phyloP scores from a whole-genome alignment of 2,888 invertebrate genomes.

The Clusia tigrina region DNA sequence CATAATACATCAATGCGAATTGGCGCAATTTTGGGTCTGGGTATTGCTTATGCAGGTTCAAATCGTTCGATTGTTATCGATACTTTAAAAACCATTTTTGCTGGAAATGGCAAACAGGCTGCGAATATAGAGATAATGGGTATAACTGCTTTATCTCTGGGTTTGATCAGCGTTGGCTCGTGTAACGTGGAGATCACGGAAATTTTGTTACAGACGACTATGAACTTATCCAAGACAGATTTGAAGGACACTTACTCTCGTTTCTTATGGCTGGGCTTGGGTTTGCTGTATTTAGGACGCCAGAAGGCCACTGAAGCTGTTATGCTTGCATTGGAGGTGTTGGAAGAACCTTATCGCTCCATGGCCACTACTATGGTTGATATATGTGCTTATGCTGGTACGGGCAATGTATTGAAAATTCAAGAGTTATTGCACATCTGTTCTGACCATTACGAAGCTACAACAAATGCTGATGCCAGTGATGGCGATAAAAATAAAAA shows the following conservation, averaged over 20 bases:
- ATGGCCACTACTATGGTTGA: constrained; percentile 97
- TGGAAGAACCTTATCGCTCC: constrained; percentile 93
- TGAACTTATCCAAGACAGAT: constrained; percentile 69
- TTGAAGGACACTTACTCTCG: constrained; percentile 80
- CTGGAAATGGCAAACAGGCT: constrained; percentile 59
- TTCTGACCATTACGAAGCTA: constrained; percentile 91
- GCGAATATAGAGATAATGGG: constrained; percentile 89
- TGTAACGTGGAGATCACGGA: constrained; percentile 84
- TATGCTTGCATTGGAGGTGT: constrained; percentile 88
- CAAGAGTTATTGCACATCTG: constrained; percentile 97
- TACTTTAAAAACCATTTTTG: constrained; percentile 84
- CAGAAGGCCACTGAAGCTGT: constrained; percentile 94
- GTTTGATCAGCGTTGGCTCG: constrained; percentile 93
- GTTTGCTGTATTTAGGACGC: constrained; percentile 89
- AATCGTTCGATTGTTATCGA: constrained; percentile 88
- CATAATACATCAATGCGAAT: constrained; percentile 83
- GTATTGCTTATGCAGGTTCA: constrained; percentile 96
- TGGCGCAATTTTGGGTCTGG: constrained; percentile 77
- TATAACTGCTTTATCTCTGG: constrained; percentile 84
- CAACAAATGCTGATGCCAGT: constrained; percentile 50
- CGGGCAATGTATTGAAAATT: constrained; percentile 98
- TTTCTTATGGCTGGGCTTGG: constrained; percentile 91
- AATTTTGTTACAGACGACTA: constrained; percentile 69
- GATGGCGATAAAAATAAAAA: constrained; percentile 55
- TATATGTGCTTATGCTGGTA: constrained; percentile 98